phyloP scores from a whole-genome alignment of 1,140 invertebrate genomes.

The Aleiodes sp. region DNA sequence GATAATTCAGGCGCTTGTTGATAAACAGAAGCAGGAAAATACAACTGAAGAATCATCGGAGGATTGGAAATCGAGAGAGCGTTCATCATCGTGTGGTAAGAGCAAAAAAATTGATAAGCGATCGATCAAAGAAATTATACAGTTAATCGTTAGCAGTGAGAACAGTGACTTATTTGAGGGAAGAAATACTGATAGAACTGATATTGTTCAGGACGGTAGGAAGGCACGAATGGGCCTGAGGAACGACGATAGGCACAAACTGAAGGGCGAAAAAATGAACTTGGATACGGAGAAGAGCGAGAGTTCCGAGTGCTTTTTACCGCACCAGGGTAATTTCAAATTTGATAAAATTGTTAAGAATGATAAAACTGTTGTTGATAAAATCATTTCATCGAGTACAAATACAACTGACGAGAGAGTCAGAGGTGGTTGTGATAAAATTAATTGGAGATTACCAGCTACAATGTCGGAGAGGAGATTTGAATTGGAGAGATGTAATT shows the following conservation, averaged over 20 bases:
- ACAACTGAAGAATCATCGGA: slow-evolving; percentile 55
- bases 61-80: slow-evolving; percentile 55
- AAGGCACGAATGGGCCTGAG: slow-evolving; percentile 60
- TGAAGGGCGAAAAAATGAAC: slow-evolving; percentile 21
- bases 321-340: slow-evolving; percentile 38
- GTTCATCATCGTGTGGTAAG: slow-evolving; percentile 24
- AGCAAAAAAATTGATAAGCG: slow-evolving; percentile 37
- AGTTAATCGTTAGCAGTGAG: slow-evolving; percentile 47
- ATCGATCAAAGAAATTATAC: slow-evolving; percentile 42
- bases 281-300: slow-evolving; percentile 56
- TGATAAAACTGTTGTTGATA: not conserved
- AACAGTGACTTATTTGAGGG: slow-evolving; percentile 58
- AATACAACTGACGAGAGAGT: not conserved
- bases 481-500: slow-evolving; percentile 47
- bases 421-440: not conserved
- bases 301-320: slow-evolving; percentile 62
- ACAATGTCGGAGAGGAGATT: slow-evolving; percentile 55
- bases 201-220: slow-evolving; percentile 53
- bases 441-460: slow-evolving; percentile 54
- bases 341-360: not conserved
- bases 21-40: slow-evolving; percentile 50
- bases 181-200: slow-evolving; percentile 55
- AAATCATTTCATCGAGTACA: not conserved
- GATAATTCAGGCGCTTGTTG: slow-evolving; percentile 55
- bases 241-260: slow-evolving; percentile 43